These are phyloP conservation scores for Acestrorhynchus altus DNA, from an alignment of 2,797 vertebrate species.

Conservation along the genomic window DNA sequence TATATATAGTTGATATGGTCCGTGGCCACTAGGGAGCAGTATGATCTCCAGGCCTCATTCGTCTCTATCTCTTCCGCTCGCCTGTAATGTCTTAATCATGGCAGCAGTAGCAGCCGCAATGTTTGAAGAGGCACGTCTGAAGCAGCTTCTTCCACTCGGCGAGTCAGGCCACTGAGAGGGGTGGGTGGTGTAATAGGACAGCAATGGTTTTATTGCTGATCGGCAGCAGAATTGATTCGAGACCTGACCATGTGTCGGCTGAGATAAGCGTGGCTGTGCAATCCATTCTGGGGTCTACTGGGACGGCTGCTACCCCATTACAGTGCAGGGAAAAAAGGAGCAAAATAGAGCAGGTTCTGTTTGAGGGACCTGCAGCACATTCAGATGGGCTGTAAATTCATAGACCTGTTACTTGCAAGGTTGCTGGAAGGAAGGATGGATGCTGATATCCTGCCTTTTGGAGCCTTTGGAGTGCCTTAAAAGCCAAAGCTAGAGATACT, in stretches of 20 bases:
- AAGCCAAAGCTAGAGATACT: too few relatives aligned
- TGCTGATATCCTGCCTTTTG: too few relatives aligned
- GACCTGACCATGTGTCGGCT: slow-evolving; percentile 40
- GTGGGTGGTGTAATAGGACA: slow-evolving; percentile 19
- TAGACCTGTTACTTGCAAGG: neutral
- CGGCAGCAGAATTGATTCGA: slow-evolving; percentile 50
- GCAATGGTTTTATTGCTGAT: slow-evolving; percentile 30
- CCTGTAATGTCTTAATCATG: slow-evolving; percentile 34
- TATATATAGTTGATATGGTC: neutral
- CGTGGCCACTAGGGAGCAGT: slow-evolving; percentile 27
- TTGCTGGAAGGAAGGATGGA: too few relatives aligned
- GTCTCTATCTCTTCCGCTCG: slow-evolving; percentile 5
- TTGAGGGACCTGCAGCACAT: neutral
- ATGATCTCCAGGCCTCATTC: slow-evolving; percentile 1
- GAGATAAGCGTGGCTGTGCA: slow-evolving; percentile 39
- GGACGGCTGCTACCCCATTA: slow-evolving; percentile 37
- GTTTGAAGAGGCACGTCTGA: slow-evolving; percentile 30
- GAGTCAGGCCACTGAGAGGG: slow-evolving; percentile 16
- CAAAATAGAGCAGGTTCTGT: slow-evolving; percentile 21
- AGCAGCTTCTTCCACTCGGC: neutral
- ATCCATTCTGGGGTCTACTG: slow-evolving; percentile 28
- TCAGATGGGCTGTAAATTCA: neutral
- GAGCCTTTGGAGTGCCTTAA: too few relatives aligned
- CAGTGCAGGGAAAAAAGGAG: slow-evolving; percentile 1
- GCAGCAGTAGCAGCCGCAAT: neutral